Evolutionary conservation across 2,888 invertebrate species (phyloP), one percentile per base, ranked within the genome.

Genomic region (Drosophila aldrichi): DNA sequence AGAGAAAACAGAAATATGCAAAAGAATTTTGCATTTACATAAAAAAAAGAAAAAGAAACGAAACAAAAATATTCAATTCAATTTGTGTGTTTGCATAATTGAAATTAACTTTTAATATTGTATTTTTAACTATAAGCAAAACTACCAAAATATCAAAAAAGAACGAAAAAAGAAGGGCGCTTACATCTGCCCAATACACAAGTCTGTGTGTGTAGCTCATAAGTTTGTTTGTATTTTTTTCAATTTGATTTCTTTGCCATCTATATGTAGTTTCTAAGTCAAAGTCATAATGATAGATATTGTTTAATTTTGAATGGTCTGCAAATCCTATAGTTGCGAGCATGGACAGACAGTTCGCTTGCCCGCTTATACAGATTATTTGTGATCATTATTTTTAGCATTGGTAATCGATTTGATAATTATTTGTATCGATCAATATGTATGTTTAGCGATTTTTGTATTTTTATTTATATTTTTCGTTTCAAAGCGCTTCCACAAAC

Each of bases 201-300:
- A 51, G 51, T 52, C 36, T 36, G 36, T 32, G 56, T 32, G 56
- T 43, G 43, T 60, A 59, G 44, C 79, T 58, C 44, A 41, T 79
- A 66, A 70, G 63, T 60, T 66, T 10, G 32, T 49, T 48, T 29
- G 48, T 48, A n/a, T 54, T 48, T 51, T 25, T 68, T 66, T 67
- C 54, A 70, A 60, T 75, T 70, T 56, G 76, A 56, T 59, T 74
- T 72, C 70, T 80, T 81, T 82, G 82, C 87, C 82, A 82, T 82
- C 61, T 74, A 81, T 82, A 84, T 70, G 74, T 84, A 87, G 88
- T 66, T 68, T 70, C 66, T 84, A 84, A 84, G 88, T 85, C 78
- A 75, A 79, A 87, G 88, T 82, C 88, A 87, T 87, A 84, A 66
- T 87, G 49, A 75, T 73, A 68, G 59, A 65, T 62, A 77, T 70